Evolutionary conservation across 2,888 invertebrate genomes (phyloP).

Genomic region (Scaeva pyrastri): DNA sequence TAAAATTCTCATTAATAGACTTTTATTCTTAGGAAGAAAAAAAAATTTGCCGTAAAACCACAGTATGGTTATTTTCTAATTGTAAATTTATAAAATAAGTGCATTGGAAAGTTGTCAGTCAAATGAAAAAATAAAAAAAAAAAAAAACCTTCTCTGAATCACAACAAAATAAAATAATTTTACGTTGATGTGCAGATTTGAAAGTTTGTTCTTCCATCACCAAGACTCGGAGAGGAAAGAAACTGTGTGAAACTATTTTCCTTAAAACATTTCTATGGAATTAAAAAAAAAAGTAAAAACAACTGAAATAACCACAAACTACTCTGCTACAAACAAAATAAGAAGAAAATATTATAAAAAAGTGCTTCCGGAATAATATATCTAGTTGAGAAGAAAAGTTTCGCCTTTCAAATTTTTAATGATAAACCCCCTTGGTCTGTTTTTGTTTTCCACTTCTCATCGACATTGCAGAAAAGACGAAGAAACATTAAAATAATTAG

Average conservation of each 20-base stretch:
- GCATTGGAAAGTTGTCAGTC: conserved; percentile 41
- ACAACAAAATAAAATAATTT: not conserved
- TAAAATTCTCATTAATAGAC: not conserved
- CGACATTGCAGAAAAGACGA: conserved; percentile 13
- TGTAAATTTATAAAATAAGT: conserved; percentile 54
- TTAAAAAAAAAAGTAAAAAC: not conserved
- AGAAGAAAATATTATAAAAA: conserved; percentile 27
- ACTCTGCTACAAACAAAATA: not conserved
- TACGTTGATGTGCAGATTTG: conserved; percentile 1
- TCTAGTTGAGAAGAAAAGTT: conserved; percentile 39
- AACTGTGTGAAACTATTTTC: not conserved
- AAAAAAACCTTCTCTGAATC: too few relatives aligned
- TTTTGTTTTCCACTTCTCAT: not conserved
- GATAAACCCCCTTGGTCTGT: conserved; percentile 1
- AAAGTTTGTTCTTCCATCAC: not conserved
- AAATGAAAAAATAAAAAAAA: conserved; percentile 4
- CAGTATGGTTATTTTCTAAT: conserved; percentile 43
- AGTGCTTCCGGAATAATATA: conserved; percentile 14
- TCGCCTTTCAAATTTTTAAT: conserved; percentile 21
- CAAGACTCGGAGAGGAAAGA: not conserved
- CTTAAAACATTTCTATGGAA: conserved; percentile 2
- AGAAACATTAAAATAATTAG: conserved; percentile 69
- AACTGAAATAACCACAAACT: conserved; percentile 1
- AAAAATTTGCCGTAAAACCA: not conserved
- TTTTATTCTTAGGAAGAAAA: not conserved